Conservation (phyloP, 2,113 vertebrate genomes). For the Tragelaphus scriptus region DNA sequence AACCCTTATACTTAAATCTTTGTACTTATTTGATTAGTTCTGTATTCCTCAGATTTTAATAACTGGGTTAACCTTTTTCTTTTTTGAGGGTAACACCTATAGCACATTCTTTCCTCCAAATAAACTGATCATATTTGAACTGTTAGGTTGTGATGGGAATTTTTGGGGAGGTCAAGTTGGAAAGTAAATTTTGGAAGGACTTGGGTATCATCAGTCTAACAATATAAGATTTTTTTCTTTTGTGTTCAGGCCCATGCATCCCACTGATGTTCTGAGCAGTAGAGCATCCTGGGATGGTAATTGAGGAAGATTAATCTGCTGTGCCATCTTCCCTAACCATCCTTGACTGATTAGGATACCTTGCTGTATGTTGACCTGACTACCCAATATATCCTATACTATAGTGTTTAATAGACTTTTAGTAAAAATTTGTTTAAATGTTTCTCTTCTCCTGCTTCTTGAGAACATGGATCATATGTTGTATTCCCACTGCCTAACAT, state of each 20-base stretch:
- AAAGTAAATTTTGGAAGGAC: constrained; percentile 18
- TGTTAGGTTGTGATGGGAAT: not conserved
- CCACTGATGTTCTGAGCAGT: not conserved
- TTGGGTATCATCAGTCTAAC: not conserved
- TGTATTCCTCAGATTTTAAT: not conserved
- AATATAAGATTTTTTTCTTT: not conserved
- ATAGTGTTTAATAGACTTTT: not conserved
- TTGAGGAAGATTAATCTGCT: not conserved
- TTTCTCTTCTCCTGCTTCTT: not conserved
- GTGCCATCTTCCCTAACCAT: not conserved
- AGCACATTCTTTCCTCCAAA: not conserved
- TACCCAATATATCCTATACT: not conserved
- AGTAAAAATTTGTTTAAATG: not conserved
- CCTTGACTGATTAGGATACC: not conserved
- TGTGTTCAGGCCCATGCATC: not conserved
- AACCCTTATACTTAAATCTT: not conserved
- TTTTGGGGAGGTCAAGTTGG: constrained; percentile 1
- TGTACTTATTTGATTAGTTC: constrained; percentile 1
- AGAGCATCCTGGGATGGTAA: not conserved
- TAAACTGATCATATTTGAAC: not conserved
- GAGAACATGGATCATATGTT: not conserved
- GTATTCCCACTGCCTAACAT: not conserved
- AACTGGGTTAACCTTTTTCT: not conserved
- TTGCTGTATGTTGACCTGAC: not conserved
- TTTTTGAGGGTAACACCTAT: not conserved